Base-by-base conservation (phyloP, 2,888 invertebrate species). In the Oligia strigilis region DNA sequence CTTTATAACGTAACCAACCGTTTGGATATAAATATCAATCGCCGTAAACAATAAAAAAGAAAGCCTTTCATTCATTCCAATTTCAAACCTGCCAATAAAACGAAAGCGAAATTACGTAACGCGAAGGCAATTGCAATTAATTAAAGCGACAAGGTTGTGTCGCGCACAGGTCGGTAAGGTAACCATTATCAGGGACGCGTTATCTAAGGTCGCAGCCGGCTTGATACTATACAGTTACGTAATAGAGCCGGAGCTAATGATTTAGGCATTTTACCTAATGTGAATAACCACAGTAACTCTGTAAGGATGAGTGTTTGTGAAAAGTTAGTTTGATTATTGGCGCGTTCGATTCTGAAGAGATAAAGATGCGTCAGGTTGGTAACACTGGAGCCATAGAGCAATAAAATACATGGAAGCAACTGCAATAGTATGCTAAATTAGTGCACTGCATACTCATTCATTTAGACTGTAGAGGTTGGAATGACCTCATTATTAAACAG, bases 121-220 rank as follows among this genome's bases (percentile, higher is more conserved):
- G 49, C 36, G 36, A 80, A 71, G 80, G 79, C 79, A 82, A 87
- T 80, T 78, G 78, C 77, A 82, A 80, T 87, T 80, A 88, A 90
- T 87, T 83, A 82, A 81, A 77, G 11, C 78, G 73, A 79, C 87
- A 87, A 85, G 89, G 85, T 80, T 76, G 77, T 80, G 80, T 88
- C 83, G 83, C 81, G 49, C 72, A 80, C 85, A 88, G 88, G 87
- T 87, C 88, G 77, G 74, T 77, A 82, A 86, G 79, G 91, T 89
- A 90, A 69, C 76, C 82, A 81, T 81, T 89, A 90, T 90, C 90
- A 86, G 82, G 85, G 79, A 85, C 84, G 71, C 71, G 81, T 88
- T 91, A 90, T 90, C 91, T 82, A 76, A 85, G 89, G 91, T 91
- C 90, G 80, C 81, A 85, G 78, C 80, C 77, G 72, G 80, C 71